These are phyloP conservation scores for Phytoseiulus persimilis DNA, from an alignment of 2,888 invertebrate genomes.

Conservation along the genomic window DNA sequence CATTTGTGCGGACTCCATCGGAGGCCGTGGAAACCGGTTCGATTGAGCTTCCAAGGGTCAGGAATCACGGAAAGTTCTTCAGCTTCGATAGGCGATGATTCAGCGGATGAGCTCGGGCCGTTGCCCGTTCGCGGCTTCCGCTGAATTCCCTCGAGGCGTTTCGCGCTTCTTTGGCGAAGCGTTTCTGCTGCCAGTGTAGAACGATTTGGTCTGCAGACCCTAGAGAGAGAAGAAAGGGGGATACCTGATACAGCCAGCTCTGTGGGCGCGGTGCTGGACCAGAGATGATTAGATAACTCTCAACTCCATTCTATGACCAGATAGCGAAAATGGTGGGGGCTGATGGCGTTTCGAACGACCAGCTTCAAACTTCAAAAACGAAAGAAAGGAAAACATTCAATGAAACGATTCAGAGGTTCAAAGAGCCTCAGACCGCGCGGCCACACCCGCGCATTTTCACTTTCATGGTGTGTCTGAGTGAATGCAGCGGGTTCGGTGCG, in stretches of 20 bases:
- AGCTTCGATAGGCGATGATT: not conserved
- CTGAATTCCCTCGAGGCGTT: not conserved
- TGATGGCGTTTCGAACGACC: not conserved
- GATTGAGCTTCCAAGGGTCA: not conserved
- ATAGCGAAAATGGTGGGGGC: not conserved
- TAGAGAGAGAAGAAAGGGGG: not conserved
- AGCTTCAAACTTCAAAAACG: not conserved
- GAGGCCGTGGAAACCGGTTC: not conserved
- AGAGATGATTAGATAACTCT: not conserved
- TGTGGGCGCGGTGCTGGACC: not conserved
- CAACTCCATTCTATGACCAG: not conserved
- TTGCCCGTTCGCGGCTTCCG: not conserved
- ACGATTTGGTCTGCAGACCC: not conserved
- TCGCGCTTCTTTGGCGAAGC: not conserved
- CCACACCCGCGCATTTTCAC: conserved; percentile 5
- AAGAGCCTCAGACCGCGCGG: not conserved
- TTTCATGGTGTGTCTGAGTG: conserved; percentile 5
- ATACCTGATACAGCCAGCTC: not conserved
- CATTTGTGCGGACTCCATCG: not conserved
- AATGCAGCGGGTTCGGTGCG: not conserved
- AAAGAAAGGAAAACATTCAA: not conserved
- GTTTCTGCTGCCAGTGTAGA: not conserved
- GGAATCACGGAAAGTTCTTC: not conserved
- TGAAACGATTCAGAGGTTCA: not conserved
- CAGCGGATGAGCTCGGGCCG: not conserved